phyloP scores from a whole-genome alignment of 2,113 vertebrate genomes.

The Verasper variegatus region DNA sequence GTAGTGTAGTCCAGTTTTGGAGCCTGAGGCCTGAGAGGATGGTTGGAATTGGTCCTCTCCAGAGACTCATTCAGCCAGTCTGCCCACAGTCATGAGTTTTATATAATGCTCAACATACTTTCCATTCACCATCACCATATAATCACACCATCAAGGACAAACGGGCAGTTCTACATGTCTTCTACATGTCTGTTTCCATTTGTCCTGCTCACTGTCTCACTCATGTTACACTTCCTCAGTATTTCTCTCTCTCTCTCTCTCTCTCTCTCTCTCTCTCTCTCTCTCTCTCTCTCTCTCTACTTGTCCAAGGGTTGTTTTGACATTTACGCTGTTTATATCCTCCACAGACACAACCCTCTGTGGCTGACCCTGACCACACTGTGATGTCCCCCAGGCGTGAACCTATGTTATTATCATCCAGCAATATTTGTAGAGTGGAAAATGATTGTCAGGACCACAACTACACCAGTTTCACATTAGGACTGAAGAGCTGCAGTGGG shows the following conservation, averaged over 20 bases:
- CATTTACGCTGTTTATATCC: constrained; percentile 65
- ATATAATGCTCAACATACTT: constrained; percentile 66
- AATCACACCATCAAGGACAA: constrained; percentile 46
- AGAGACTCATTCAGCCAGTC: constrained; percentile 40
- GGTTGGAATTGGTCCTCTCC: constrained; percentile 23
- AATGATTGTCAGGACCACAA: constrained; percentile 55
- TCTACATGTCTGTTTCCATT: constrained; percentile 30
- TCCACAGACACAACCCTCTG: constrained; percentile 65
- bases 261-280: constrained; percentile 32
- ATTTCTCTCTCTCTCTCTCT: constrained; percentile 21
- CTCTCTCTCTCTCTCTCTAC: constrained; percentile 17
- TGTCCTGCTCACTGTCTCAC: constrained; percentile 12
- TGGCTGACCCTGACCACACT: constrained; percentile 60
- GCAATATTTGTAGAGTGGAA: constrained; percentile 49
- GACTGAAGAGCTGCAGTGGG: constrained; percentile 41
- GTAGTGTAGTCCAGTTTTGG: constrained; percentile 18
- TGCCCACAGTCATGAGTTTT: constrained; percentile 50
- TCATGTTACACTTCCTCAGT: constrained; percentile 37
- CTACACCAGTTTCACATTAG: constrained; percentile 68
- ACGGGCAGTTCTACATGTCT: constrained; percentile 6
- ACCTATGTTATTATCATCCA: constrained; percentile 67
- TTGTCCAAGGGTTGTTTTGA: constrained; percentile 70
- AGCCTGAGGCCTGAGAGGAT: constrained; percentile 13
- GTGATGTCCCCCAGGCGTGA: constrained; percentile 54
- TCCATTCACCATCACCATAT: constrained; percentile 53